Conservation (phyloP, 2,888 invertebrate species). For the Psylliodes chrysocephalus region DNA sequence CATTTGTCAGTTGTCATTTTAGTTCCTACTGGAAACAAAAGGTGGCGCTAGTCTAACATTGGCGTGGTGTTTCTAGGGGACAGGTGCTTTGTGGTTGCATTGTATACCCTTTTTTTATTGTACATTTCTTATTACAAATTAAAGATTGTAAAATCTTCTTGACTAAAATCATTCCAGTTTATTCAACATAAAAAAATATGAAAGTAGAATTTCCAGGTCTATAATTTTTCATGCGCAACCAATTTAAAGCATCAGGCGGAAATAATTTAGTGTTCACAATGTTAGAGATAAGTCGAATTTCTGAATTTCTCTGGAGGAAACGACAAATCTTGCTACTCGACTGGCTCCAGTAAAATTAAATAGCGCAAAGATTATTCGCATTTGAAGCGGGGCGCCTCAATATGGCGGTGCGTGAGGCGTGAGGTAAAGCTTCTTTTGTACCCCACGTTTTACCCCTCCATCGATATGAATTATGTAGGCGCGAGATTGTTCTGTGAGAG, state of each 20-base stretch:
- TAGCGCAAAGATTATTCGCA: slow-evolving; percentile 25
- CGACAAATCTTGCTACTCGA: slow-evolving; percentile 33
- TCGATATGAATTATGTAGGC: slow-evolving; percentile 16
- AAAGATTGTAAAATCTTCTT: too few species aligned
- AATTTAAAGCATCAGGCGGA: slow-evolving; percentile 37
- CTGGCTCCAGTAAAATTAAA: slow-evolving; percentile 28
- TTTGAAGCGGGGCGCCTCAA: slow-evolving; percentile 7
- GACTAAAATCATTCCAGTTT: too few species aligned
- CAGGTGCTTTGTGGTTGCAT: too few species aligned
- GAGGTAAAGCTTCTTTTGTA: not conserved
- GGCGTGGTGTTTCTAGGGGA: too few species aligned
- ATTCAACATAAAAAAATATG: too few species aligned
- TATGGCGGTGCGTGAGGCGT: slow-evolving; percentile 4
- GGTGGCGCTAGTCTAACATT: too few species aligned
- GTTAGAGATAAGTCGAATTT: slow-evolving; percentile 33
- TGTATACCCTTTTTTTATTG: too few species aligned
- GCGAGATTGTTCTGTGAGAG: not conserved
- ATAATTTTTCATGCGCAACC: slow-evolving; percentile 26
- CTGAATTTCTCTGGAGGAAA: slow-evolving; percentile 27
- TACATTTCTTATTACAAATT: too few species aligned
- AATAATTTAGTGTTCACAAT: slow-evolving; percentile 38
- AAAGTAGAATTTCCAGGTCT: too few species aligned
- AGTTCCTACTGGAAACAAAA: too few species aligned
- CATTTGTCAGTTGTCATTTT: too few species aligned
- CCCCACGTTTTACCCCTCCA: not conserved